These are phyloP conservation scores for Lasius fuliginosus DNA, from an alignment of 2,888 invertebrate genomes.

Conservation along the genomic window DNA sequence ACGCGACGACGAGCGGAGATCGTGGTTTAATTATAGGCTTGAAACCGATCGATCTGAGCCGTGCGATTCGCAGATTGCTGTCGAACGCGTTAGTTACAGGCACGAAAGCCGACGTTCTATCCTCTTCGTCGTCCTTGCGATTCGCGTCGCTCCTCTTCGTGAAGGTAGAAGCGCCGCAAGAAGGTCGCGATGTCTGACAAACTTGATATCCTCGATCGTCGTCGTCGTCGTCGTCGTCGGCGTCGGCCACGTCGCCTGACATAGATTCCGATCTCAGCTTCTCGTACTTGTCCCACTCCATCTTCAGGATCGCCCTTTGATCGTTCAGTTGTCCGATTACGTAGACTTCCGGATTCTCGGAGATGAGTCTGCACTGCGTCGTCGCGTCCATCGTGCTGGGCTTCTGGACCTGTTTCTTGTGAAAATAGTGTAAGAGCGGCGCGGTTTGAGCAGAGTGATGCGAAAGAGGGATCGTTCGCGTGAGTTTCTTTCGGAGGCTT, in stretches of 20 bases:
- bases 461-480: constrained; percentile 14
- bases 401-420: constrained; percentile 39
- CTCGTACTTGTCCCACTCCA: constrained; percentile 36
- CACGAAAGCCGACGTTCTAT: constrained; percentile 81
- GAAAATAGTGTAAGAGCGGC: constrained; percentile 19
- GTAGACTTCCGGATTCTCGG: constrained; percentile 66
- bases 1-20: constrained; percentile 8
- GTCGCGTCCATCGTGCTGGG: constrained; percentile 70
- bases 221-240: not conserved
- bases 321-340: constrained; percentile 34
- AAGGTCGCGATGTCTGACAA: not conserved
- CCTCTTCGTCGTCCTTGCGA: constrained; percentile 1
- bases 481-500: constrained; percentile 19
- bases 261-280: constrained; percentile 14
- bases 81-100: constrained; percentile 81
- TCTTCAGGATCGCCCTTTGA: constrained; percentile 22
- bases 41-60: constrained; percentile 83
- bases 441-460: not conserved
- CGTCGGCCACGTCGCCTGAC: not conserved
- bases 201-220: not conserved
- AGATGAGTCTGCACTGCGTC: constrained; percentile 78
- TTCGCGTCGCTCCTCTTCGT: not conserved
- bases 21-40: constrained; percentile 78
- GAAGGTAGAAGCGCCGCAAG: not conserved
- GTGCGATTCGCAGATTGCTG: constrained; percentile 78